Conservation (phyloP, 1,140 invertebrate genomes). For the Lasaia peninsularis region DNA sequence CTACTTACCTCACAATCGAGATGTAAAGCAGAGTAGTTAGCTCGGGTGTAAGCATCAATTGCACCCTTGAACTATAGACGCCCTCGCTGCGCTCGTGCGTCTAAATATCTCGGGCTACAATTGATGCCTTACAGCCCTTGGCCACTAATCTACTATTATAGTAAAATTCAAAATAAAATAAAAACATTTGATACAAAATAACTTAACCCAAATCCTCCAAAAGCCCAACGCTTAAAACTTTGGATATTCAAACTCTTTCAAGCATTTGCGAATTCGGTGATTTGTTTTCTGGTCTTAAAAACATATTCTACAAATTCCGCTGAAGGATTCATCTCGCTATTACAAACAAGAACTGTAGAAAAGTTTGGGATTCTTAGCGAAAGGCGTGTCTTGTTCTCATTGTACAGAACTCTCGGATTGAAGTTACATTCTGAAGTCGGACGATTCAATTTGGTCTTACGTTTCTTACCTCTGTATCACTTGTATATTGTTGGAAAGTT, state of each 20-base stretch:
- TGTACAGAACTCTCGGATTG: conserved; percentile 3
- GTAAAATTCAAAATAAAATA: background rate
- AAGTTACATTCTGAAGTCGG: conserved; percentile 10
- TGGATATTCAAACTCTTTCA: conserved; percentile 10
- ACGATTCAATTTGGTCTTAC: background rate
- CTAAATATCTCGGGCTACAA: no score
- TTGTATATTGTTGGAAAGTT: background rate
- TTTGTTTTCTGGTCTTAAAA: conserved; percentile 11
- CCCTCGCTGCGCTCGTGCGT: no score
- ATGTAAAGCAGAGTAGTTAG: no score
- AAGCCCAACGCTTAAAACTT: conserved; percentile 3
- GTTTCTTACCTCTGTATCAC: background rate
- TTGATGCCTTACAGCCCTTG: no score
- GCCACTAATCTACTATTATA: no score
- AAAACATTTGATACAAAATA: background rate
- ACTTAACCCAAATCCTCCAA: background rate
- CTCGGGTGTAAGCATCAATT: no score
- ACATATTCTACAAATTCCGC: conserved; percentile 5
- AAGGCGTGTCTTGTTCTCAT: conserved; percentile 4
- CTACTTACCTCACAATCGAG: no score
- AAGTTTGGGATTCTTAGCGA: background rate
- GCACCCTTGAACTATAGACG: no score
- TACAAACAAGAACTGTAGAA: conserved; percentile 10
- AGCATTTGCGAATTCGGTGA: background rate
- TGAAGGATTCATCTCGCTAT: conserved; percentile 1